A percentile compares a stretch with the other conserved stretches of the same genome.
These are phyloP conservation scores for Taeniopygia guttata DNA, from an alignment of 2,797 vertebrate genomes.

Conservation along the genomic window DNA sequence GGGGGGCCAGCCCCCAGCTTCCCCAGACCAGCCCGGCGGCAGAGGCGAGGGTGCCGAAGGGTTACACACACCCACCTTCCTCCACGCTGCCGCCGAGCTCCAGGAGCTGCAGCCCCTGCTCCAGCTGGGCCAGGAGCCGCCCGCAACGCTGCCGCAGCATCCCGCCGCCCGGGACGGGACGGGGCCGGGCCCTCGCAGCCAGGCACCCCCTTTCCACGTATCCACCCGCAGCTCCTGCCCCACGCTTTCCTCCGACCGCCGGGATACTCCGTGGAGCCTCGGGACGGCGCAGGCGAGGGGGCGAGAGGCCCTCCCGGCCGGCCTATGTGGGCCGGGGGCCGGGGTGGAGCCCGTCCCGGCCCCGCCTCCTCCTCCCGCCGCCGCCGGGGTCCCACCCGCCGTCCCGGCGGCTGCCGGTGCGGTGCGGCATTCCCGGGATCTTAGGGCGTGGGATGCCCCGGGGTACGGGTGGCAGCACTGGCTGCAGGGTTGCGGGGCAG, in stretches of 20 bases:
- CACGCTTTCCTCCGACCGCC: neutral
- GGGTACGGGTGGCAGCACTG: neutral
- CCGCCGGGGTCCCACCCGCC: neutral
- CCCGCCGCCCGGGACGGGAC: neutral
- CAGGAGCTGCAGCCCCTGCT: conserved; percentile 2
- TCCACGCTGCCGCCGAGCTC: neutral
- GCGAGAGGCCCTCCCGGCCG: neutral
- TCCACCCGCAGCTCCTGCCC: neutral
- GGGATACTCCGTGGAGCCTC: neutral
- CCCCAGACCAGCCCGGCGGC: neutral
- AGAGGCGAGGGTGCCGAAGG: neutral
- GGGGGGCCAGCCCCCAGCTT: no score
- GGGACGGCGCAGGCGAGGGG: neutral
- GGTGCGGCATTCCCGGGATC: neutral
- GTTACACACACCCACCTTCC: conserved; percentile 4
- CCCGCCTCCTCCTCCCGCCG: neutral
- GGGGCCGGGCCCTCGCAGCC: neutral
- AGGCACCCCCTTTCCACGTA: no score
- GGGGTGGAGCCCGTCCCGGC: conserved; percentile 28
- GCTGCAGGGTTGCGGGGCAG: neutral
- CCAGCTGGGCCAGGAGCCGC: conserved; percentile 7
- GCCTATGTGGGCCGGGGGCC: conserved; percentile 40
- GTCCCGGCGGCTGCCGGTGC: neutral
- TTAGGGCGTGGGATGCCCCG: neutral
- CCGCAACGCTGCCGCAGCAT: conserved; percentile 31